phyloP scores from a whole-genome alignment of 2,797 vertebrate genomes.

The Megaceryle alcyon region DNA sequence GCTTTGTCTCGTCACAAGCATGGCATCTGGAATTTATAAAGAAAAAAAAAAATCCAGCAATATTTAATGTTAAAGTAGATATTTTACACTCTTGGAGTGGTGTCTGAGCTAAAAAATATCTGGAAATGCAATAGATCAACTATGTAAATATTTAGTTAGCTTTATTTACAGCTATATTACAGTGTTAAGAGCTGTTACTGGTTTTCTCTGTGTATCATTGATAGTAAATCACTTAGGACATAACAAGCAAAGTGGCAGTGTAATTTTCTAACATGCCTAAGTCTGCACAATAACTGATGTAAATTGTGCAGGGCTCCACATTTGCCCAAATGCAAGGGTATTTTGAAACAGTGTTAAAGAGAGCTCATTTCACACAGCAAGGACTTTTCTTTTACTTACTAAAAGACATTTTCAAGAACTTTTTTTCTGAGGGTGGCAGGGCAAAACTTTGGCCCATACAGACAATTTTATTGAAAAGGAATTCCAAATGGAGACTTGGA shows the following conservation, averaged over 20 bases:
- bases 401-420: neutral
- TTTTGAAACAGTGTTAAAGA: neutral
- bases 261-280: conserved; percentile 4
- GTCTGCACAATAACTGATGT: neutral
- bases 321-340: neutral
- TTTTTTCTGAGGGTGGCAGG: neutral
- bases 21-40: neutral
- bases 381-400: neutral
- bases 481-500: neutral
- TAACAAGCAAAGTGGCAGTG: neutral
- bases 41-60: neutral
- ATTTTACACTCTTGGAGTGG: neutral
- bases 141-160: neutral
- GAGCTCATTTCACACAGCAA: neutral
- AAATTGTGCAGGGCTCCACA: neutral
- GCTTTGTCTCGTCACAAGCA: neutral
- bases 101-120: neutral
- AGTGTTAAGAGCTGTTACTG: neutral
- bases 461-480: neutral
- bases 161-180: neutral
- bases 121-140: neutral
- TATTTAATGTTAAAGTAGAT: neutral
- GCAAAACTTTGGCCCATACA: neutral
- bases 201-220: neutral
- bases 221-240: neutral